Evolutionary conservation across 1,140 invertebrate genomes (phyloP).

Genomic region (Sarcophaga bullata): DNA sequence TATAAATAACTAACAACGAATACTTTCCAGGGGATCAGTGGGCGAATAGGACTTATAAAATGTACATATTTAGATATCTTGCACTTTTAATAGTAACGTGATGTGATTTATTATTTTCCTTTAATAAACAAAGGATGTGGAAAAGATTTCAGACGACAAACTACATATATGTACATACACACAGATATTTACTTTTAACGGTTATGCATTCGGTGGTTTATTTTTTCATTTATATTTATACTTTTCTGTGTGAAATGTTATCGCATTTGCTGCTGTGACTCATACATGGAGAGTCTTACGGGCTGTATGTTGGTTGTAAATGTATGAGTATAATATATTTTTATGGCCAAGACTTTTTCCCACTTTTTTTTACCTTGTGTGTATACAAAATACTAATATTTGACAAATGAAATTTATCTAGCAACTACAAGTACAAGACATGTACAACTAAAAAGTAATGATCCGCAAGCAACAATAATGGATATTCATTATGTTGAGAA

Average conservation of each 20-base stretch:
- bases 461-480: neutral
- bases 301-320: neutral
- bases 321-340: neutral
- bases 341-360: neutral
- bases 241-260: slow-evolving; percentile 13
- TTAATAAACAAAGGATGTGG: too few species aligned
- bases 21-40: neutral
- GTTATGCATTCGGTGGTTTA: neutral
- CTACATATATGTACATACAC: neutral
- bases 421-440: too few species aligned
- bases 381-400: too few species aligned
- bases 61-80: too few species aligned
- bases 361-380: too few species aligned
- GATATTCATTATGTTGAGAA: neutral
- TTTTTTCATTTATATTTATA: too few species aligned
- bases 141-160: too few species aligned
- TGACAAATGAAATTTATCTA: too few species aligned
- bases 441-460: neutral
- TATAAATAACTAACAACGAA: neutral
- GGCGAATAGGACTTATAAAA: neutral
- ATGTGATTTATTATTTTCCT: too few species aligned
- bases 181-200: neutral
- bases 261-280: slow-evolving; percentile 4
- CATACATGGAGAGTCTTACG: neutral
- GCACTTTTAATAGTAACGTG: too few species aligned